These are phyloP conservation scores for Galemys pyrenaicus DNA, from an alignment of 2,113 vertebrate species.

Conservation along the genomic window DNA sequence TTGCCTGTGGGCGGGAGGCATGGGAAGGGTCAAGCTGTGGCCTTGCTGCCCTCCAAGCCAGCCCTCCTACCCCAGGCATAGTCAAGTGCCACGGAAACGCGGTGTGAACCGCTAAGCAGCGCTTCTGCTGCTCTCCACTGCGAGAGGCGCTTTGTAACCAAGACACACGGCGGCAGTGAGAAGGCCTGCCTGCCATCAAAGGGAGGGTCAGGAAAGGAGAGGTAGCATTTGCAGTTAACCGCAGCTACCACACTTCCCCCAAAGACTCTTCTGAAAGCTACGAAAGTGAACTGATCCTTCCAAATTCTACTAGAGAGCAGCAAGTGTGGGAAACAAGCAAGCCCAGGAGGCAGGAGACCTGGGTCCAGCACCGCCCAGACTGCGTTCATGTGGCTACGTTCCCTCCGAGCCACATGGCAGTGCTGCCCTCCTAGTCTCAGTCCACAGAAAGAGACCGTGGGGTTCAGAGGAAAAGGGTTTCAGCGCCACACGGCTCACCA, in stretches of 20 bases:
- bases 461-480: background rate
- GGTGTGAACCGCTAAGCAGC: background rate
- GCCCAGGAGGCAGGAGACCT: background rate
- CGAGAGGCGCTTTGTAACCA: background rate
- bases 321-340: background rate
- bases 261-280: background rate
- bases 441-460: background rate
- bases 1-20: slow-evolving; percentile 85
- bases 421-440: background rate
- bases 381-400: fast-evolving
- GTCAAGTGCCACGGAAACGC: background rate
- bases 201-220: too few relatives aligned
- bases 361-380: too few relatives aligned
- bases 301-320: background rate
- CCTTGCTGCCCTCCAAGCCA: background rate
- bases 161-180: background rate
- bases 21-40: background rate
- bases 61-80: background rate
- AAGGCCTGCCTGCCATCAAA: background rate
- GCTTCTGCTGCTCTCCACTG: background rate
- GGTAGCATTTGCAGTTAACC: background rate
- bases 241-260: fast-evolving
- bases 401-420: background rate
- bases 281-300: background rate
- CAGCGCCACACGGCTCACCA: fast-evolving